Evolutionary conservation across 2,888 invertebrate genomes (phyloP).

Genomic region (Agrilus cyanescens): DNA sequence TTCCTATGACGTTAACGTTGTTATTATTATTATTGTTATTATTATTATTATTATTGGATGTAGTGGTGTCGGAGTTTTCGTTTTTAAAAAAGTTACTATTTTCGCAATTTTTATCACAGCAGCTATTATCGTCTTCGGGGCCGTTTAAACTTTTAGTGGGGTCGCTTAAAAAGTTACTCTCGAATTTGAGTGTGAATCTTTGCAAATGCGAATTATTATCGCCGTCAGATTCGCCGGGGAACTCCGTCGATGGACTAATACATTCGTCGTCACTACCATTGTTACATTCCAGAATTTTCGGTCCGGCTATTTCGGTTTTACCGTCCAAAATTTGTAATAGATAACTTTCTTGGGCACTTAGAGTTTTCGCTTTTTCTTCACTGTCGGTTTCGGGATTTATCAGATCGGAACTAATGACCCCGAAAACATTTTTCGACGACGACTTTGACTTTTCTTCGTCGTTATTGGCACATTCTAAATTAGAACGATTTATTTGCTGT

Average conservation of each 20-base stretch:
- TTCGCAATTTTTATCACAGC: not conserved
- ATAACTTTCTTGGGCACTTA: slow-evolving; percentile 19
- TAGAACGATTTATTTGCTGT: slow-evolving; percentile 17
- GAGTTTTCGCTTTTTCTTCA: slow-evolving; percentile 17
- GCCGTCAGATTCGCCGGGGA: too few relatives aligned
- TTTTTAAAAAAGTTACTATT: slow-evolving; percentile 8
- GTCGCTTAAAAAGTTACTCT: slow-evolving; percentile 3
- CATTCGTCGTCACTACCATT: not conserved
- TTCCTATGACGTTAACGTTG: slow-evolving; percentile 13
- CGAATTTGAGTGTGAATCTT: slow-evolving; percentile 8
- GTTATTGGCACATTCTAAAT: not conserved
- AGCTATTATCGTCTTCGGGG: slow-evolving; percentile 23
- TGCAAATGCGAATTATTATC: too few relatives aligned
- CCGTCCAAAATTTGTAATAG: slow-evolving; percentile 17
- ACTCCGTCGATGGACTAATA: not conserved
- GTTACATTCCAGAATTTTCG: slow-evolving; percentile 6
- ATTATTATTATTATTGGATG: not conserved
- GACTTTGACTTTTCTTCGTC: slow-evolving; percentile 8
- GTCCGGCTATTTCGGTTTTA: slow-evolving; percentile 12
- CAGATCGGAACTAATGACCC: slow-evolving; percentile 17
- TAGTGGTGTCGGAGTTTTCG: not conserved
- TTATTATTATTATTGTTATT: slow-evolving; percentile 9
- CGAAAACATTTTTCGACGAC: slow-evolving; percentile 24
- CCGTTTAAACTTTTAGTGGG: slow-evolving; percentile 6
- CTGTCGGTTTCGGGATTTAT: slow-evolving; percentile 10